Base-by-base conservation (phyloP, 1,140 invertebrate genomes). In the Ostrea edulis region DNA sequence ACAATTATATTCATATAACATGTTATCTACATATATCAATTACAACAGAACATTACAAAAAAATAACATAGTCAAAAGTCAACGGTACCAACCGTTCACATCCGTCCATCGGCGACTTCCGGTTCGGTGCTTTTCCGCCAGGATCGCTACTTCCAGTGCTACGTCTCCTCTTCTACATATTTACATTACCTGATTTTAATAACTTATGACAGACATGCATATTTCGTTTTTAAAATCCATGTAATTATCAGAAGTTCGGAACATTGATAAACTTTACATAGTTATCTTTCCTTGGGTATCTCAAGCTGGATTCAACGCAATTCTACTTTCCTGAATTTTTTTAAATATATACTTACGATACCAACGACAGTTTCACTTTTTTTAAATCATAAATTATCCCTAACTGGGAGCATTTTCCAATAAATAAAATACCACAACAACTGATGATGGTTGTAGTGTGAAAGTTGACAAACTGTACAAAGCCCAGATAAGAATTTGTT, bases 11-110 rank as follows among this genome's bases (percentile, higher is more conserved):
- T 25, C 25, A 29, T 71, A 71, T 35, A 22, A 29, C 68, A 71
- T 71, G 68, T 71, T 71, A 71, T 71, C 29, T 71, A 71, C 68
- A 71, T 35, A 71, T 29, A 71, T 29, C 25, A 71, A 5, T 44
- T 14, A 35, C 68, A 29, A 71, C 68, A 71, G 29, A 71, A 71
- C 17, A 68, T 7, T 22, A 68, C 9, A 68, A 22, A 22, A 62
- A 25, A 12, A 71, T 71, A 71, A 71, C 11, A n/a, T n/a, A 35
- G 68, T 71, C 68, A 71, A 58, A 58, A 71, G 68, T 71, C 25
- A 22, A 71, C 68, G 68, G 68, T 71, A 71, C 68, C 35, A 71
- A 71, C 68, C 68, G 68, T 71, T 71, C 22, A 35, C 68, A 71
- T 71, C 68, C 68, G 68, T 35, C n/a, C 8, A 35, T 25, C 68